These are phyloP conservation scores for Microtus ochrogaster DNA, from an alignment of 2,113 vertebrate species.

Conservation along the genomic window DNA sequence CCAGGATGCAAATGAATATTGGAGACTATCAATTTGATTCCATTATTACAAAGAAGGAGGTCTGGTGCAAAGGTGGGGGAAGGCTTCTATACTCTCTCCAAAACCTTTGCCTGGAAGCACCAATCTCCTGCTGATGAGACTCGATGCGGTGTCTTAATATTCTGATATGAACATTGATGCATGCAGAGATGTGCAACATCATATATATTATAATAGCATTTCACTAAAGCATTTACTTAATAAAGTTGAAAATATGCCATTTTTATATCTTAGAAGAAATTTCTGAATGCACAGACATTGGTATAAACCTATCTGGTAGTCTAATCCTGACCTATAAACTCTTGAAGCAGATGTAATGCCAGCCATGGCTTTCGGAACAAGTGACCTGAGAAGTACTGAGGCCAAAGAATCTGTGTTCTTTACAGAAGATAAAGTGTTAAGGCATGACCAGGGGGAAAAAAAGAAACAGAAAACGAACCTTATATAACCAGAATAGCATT, in stretches of 20 bases:
- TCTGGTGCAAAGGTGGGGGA: neutral
- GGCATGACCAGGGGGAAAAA: neutral
- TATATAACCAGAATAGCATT: neutral
- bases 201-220: neutral
- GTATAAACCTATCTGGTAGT: neutral
- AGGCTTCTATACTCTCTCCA: neutral
- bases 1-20: neutral
- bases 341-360: neutral
- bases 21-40: neutral
- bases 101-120: neutral
- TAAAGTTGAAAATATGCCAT: neutral
- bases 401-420: neutral
- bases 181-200: neutral
- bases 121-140: neutral
- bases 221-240: neutral
- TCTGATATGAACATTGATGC: neutral
- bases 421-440: neutral
- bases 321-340: neutral
- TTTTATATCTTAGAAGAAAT: neutral
- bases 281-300: neutral
- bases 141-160: neutral
- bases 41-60: neutral
- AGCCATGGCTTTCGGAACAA: neutral
- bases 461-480: too few species aligned
- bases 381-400: neutral